phyloP scores from a whole-genome alignment of 2,113 vertebrate species.

The Urocolius indicus region DNA sequence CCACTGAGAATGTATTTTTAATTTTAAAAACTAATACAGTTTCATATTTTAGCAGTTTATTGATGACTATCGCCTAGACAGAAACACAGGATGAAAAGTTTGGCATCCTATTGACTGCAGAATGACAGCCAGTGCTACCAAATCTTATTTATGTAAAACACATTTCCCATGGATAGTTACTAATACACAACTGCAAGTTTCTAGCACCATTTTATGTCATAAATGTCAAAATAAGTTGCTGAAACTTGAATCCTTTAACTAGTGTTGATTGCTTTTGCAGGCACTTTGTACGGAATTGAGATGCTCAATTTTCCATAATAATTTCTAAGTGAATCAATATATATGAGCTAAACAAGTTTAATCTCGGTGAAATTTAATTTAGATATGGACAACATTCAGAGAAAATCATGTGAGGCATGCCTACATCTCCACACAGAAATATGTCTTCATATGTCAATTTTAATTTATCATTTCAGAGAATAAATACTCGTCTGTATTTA shows the following conservation, averaged over 20 bases:
- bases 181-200: constrained; percentile 54
- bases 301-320: constrained; percentile 69
- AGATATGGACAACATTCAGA: constrained; percentile 64
- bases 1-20: constrained; percentile 43
- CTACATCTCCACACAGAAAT: background rate
- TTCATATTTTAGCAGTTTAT: constrained; percentile 54
- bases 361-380: constrained; percentile 76
- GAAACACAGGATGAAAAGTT: background rate
- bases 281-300: constrained; percentile 65
- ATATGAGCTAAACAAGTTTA: constrained; percentile 69
- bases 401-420: constrained; percentile 22
- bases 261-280: constrained; percentile 58
- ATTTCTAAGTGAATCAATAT: constrained; percentile 72
- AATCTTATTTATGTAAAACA: constrained; percentile 8
- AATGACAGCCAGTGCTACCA: background rate
- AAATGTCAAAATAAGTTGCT: constrained; percentile 59
- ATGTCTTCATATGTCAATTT: background rate
- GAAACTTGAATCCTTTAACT: constrained; percentile 59
- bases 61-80: background rate
- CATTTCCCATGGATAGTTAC: constrained; percentile 11
- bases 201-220: background rate
- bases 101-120: background rate
- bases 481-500: background rate
- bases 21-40: constrained; percentile 57
- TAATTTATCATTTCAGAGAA: background rate